Base-by-base conservation (phyloP, 2,797 vertebrate genomes). In the Poecilia picta region DNA sequence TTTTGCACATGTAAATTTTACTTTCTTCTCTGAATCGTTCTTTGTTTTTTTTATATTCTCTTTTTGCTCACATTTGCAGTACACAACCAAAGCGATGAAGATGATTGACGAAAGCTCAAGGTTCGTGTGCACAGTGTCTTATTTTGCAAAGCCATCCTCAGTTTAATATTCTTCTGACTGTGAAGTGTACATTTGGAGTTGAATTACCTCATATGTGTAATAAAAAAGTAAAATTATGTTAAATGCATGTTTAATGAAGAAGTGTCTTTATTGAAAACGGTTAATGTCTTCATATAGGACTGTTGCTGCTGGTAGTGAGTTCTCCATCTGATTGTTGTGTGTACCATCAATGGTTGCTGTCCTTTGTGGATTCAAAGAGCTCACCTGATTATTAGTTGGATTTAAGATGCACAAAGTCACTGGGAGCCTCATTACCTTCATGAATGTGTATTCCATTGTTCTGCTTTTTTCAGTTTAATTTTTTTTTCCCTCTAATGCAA, bases 361-460 rank as follows among this genome's bases (percentile, higher is more conserved):
- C 90, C 90, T 87, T 78, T 82, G 92, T 94, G 88, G 77, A 92
- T 93, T 94, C 75, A 77, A 43, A 72, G 62, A 74, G 62, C 83
- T 93, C 93, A 95, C 92, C 91, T 93, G 92, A 92, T 94, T 92
- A 94, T 94, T 94, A 94, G 79, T 84, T 89, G 78, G 85, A 92
- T 89, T 93, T 95, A 92, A 94, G 87, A 91, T 87, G 82, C 81
- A 85, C 86, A 74, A 89, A 89, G 84, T 82, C 94, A 90, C 94
- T 87, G 84, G 94, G 93, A 93, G 88, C 87, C 90, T 96, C 94
- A 95, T 96, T 96, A 94, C 78, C 87, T 92, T 91, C 73, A 83
- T 90, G 93, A 95, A 94, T 92, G 92, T 87, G 64, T 74, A 90
- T 90, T 84, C 93, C 87, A 84, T 76, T 90, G 85, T 89, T 91